Base-by-base conservation (phyloP, 2,888 invertebrate species). In the Drosophila rubida region DNA sequence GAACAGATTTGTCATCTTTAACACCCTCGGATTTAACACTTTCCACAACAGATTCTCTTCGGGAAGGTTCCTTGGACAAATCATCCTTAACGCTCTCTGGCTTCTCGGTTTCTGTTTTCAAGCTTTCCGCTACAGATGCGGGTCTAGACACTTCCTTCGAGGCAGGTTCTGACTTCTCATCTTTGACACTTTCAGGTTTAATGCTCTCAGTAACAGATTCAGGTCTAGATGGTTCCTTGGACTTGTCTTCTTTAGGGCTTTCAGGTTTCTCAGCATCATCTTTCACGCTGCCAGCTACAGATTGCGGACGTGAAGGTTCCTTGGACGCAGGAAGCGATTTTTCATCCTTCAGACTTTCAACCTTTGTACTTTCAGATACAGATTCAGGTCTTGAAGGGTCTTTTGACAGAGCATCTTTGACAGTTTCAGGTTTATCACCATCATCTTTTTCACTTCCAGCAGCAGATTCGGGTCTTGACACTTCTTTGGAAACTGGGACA, bases 41-140 rank as follows among this genome's bases (percentile, higher is more conserved):
- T 1, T 50, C 60, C 11, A 58, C 66, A 0, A 60, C 23, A 2
- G 79, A 70, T 4, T 78, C 69, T 0, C 90, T 90, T 30, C 91
- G 90, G 0, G 91, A 89, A 9, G 41, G 8, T 13, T 74, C 74
- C 27, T 76, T 77, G 0, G 67, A 72, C 23, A 54, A 19, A 8
- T 51, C 73, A 2, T 49, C 54, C 11, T 68, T 63, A 0, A 54
- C 27, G 4, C 65, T 72, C 13, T 78, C 82, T 0, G 50, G 61
- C 32, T 46, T 75, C 1, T 42, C 27, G 2, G 54, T 6, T 8
- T 49, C 50, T 8, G 9, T 51, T 67, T 53, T 82, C 75, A 39
- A n/a, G 3, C 37, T 54, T 4, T 64, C 78, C 14, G 62, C 65
- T n/a, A 42, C 68, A 11, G 77, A 77, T n/a, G 30, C 27, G 19